Evolutionary conservation across 2,888 invertebrate species (phyloP).

Genomic region (Drosophila nr. medialis): DNA sequence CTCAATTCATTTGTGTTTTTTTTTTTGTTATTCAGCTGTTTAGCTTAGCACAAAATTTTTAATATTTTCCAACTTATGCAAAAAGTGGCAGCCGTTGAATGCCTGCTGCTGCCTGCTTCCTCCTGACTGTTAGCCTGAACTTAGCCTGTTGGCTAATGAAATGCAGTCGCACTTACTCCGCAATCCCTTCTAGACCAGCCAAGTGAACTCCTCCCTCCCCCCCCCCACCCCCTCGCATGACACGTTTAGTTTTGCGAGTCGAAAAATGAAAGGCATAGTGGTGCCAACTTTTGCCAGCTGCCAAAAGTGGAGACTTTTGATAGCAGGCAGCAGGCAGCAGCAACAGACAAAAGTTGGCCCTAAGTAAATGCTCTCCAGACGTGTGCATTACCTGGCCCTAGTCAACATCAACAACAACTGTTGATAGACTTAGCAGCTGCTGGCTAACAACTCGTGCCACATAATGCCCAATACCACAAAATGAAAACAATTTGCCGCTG

Average conservation of each 20-base stretch:
- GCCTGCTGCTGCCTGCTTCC: constrained; percentile 18
- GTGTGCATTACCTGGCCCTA: constrained; percentile 58
- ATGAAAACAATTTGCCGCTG: constrained; percentile 67
- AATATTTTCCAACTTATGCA: constrained; percentile 78
- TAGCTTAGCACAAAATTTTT: constrained; percentile 63
- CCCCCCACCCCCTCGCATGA: background rate
- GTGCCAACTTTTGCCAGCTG: constrained; percentile 71
- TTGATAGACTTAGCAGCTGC: constrained; percentile 45
- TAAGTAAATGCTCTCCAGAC: constrained; percentile 53
- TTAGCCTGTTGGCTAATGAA: constrained; percentile 67
- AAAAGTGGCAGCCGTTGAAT: constrained; percentile 70
- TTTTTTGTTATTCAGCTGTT: constrained; percentile 31
- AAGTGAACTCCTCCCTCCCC: background rate
- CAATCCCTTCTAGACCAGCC: constrained; percentile 1
- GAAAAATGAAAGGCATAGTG: constrained; percentile 40
- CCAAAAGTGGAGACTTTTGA: constrained; percentile 76
- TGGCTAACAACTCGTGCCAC: constrained; percentile 24
- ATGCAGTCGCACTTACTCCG: constrained; percentile 51
- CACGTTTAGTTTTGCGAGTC: constrained; percentile 16
- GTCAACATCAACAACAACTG: constrained; percentile 15
- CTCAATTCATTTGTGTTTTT: background rate
- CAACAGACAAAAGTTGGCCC: constrained; percentile 57
- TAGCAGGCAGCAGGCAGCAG: constrained; percentile 32
- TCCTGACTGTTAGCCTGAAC: constrained; percentile 8
- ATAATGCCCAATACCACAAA: constrained; percentile 16